Evolutionary conservation across 2,113 vertebrate genomes (phyloP), one percentile per base, ranked within the genome.

Genomic region (Rallus limicola): DNA sequence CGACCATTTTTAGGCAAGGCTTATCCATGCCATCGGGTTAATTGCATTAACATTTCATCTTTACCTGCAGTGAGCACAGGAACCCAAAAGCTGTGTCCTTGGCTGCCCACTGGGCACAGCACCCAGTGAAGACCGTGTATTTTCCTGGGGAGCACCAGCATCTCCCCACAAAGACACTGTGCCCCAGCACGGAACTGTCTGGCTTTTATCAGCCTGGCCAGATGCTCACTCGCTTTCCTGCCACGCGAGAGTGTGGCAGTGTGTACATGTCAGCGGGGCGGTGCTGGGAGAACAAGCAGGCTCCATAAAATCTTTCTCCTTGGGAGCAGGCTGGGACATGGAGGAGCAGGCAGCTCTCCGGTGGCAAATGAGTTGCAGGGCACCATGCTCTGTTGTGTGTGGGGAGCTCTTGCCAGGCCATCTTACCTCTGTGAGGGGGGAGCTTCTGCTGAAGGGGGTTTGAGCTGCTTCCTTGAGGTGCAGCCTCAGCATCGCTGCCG

Each of bases 41-140:
- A 82, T 80, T 90, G 69, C 13, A 16, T 94, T 90, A 63, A 63
- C 70, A 82, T 91, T 92, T 93, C 92, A 68, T 78, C 76, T 86
- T 82, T 67, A 93, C 82, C 72, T 96, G 64, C 79, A 15, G 6
- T 9, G 64, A 92, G 79, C 72, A 64, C 10, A 34, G 76, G 63
- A 80, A 81, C 19, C 42, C 19, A 23, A 65, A 68, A 71, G 50
- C 85, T 71, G 46, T 72, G 64, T 77, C 85, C 94, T 93, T 84
- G 62, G 82, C 82, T 40, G 23, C 91, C 42, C 34, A 4, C 86
- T 65, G 59, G 40, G 42, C 50, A 29, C 52, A 26, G 50, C 33
- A 34, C 42, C 60, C 0, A 0, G 24, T 81, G 82, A 63, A 65
- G 80, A 36, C 52, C 3, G 1, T 67, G 0, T 48, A 15, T 91